A percentile compares a stretch with the other conserved stretches of the same genome.
These are phyloP conservation scores for Asbolus verrucosus DNA, from an alignment of 1,140 invertebrate genomes.

Conservation along the genomic window DNA sequence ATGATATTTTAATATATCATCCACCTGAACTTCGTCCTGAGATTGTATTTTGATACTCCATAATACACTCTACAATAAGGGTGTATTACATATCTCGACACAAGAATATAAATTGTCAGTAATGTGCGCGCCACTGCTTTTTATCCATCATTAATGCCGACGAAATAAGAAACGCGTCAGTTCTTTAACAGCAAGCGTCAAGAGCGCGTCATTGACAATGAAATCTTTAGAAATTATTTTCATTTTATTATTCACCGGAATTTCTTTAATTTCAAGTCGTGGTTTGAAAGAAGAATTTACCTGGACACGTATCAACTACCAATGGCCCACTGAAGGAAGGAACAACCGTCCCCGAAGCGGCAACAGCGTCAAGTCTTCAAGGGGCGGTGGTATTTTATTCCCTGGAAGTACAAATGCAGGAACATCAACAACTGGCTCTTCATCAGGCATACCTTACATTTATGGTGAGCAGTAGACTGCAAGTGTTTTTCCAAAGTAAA, in stretches of 20 bases:
- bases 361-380: too few species aligned
- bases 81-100: too few species aligned
- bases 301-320: conserved; percentile 61
- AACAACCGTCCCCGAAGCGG: background rate
- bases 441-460: background rate
- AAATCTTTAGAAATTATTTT: background rate
- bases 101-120: too few species aligned
- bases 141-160: background rate
- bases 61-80: too few species aligned
- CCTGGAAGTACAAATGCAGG: conserved; percentile 22
- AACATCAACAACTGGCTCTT: too few species aligned
- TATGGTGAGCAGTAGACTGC: too few species aligned
- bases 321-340: conserved; percentile 45
- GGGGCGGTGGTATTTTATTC: conserved; percentile 2
- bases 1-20: too few species aligned
- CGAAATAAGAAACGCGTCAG: background rate
- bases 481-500: too few species aligned
- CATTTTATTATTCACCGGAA: background rate
- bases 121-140: too few species aligned
- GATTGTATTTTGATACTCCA: too few species aligned
- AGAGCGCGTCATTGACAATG: background rate
- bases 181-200: background rate
- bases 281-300: conserved; percentile 59
- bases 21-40: too few species aligned
- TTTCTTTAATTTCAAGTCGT: background rate